These are phyloP conservation scores for Hemiscyllium ocellatum DNA, from an alignment of 2,113 vertebrate species.

Conservation along the genomic window DNA sequence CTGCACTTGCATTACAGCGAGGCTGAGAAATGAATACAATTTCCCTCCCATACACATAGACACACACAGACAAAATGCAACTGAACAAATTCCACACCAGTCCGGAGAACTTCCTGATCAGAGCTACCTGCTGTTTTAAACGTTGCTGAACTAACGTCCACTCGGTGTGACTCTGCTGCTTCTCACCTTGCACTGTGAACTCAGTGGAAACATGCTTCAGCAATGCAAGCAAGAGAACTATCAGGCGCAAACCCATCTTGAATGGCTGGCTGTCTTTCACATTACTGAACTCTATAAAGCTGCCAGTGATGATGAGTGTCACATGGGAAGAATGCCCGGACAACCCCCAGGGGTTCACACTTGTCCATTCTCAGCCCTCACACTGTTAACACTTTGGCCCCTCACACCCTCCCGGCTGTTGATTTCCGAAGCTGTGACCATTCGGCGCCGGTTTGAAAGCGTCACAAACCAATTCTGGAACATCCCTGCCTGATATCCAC, in stretches of 20 bases:
- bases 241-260: background rate
- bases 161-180: rapidly evolving
- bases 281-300: background rate
- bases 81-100: background rate
- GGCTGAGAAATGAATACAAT: background rate
- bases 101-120: background rate
- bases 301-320: background rate
- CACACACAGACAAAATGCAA: background rate
- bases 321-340: background rate
- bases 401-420: background rate
- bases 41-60: no score
- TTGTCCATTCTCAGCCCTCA: background rate
- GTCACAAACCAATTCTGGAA: background rate
- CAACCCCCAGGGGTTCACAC: background rate
- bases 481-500: background rate
- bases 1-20: background rate
- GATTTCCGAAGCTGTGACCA: constrained; percentile 23
- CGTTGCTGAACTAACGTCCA: background rate
- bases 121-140: no score
- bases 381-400: background rate
- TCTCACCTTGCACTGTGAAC: background rate
- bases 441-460: background rate
- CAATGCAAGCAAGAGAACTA: background rate
- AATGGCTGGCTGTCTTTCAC: background rate
- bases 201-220: background rate